Percentiles rank a stretch among this genome's conserved stretches.
phyloP scores from a whole-genome alignment of 2,888 invertebrate species.

The Orthosia incerta region DNA sequence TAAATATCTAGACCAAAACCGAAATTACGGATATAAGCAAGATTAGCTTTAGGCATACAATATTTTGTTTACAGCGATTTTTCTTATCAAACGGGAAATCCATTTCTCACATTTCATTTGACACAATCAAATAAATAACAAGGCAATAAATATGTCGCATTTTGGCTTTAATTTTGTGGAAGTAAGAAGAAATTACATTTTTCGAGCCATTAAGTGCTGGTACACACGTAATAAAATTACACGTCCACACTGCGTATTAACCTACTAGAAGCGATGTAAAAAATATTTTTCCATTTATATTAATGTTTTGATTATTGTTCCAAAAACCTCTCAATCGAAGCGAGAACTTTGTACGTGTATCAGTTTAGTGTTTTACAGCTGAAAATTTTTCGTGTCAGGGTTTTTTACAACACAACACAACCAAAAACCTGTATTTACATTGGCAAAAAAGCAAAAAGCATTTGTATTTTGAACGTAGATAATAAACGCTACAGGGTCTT shows the following conservation, averaged over 20 bases:
- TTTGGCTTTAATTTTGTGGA: constrained; percentile 34
- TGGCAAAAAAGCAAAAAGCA: no score
- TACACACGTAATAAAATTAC: constrained; percentile 53
- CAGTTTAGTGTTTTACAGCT: no score
- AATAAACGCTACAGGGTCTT: no score
- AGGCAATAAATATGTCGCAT: constrained; percentile 52
- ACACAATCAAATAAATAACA: constrained; percentile 46
- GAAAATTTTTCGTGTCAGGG: no score
- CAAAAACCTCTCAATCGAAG: background rate
- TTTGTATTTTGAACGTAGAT: no score
- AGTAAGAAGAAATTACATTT: constrained; percentile 42
- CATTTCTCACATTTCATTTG: constrained; percentile 29
- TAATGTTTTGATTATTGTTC: background rate
- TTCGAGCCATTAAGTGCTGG: constrained; percentile 40
- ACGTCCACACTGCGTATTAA: background rate
- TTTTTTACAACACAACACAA: no score
- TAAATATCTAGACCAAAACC: constrained; percentile 5
- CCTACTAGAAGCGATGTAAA: constrained; percentile 12
- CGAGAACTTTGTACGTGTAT: background rate
- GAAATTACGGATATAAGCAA: constrained; percentile 2
- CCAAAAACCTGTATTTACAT: no score
- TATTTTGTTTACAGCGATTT: background rate
- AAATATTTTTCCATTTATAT: background rate
- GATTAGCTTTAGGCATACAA: background rate
- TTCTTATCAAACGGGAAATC: constrained; percentile 10